phyloP scores from a whole-genome alignment of 2,888 invertebrate species.

The Cheilosia grossa region DNA sequence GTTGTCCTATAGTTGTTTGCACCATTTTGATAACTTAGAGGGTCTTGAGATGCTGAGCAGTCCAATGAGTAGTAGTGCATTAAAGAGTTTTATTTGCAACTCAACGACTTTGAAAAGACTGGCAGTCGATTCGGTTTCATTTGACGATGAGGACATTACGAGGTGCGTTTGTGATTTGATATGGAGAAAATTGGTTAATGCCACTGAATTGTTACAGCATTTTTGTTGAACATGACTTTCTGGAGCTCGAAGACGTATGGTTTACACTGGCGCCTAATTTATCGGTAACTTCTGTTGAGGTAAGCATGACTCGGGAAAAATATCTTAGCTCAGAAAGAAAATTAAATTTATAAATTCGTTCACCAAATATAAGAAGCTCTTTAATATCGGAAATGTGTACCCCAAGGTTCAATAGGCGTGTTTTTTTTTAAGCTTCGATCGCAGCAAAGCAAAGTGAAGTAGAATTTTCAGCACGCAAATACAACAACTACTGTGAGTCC shows the following conservation, averaged over 20 bases:
- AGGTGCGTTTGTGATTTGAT: conserved; percentile 81
- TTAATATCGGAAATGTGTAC: too few species aligned
- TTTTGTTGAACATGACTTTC: conserved; percentile 87
- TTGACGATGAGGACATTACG: conserved; percentile 88
- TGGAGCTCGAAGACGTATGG: conserved; percentile 87
- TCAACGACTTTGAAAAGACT: conserved; percentile 86
- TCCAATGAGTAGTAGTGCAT: conserved; percentile 84
- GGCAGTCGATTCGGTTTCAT: conserved; percentile 87
- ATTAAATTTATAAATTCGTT: too few species aligned
- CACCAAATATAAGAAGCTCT: too few species aligned
- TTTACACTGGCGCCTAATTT: conserved; percentile 88
- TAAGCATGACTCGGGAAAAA: conserved; percentile 46
- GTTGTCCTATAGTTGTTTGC: conserved; percentile 84
- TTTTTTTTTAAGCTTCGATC: too few species aligned
- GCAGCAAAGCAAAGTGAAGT: too few species aligned
- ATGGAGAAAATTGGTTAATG: neutral
- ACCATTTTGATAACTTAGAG: conserved; percentile 86
- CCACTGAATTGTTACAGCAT: conserved; percentile 84
- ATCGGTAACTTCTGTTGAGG: conserved; percentile 86
- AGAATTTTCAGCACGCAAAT: too few species aligned
- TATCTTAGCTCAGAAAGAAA: too few species aligned
- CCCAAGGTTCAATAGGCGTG: too few species aligned
- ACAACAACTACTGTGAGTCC: too few species aligned
- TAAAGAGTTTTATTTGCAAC: conserved; percentile 86
- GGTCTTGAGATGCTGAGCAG: conserved; percentile 88